These are phyloP conservation scores for Leucophenga montana DNA, from an alignment of 2,888 invertebrate genomes.

Conservation along the genomic window DNA sequence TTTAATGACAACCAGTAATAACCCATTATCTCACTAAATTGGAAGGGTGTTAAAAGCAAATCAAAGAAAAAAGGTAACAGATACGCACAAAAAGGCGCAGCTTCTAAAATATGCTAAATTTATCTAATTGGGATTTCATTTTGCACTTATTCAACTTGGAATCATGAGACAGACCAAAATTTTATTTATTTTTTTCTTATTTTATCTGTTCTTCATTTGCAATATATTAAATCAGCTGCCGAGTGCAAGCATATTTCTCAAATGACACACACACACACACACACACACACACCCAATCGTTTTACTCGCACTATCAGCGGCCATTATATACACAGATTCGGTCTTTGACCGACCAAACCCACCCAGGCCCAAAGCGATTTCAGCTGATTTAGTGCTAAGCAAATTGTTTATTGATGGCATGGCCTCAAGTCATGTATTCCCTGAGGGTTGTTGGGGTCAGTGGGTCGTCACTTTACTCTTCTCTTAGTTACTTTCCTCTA, in stretches of 20 bases:
- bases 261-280: neutral
- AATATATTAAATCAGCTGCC: too few relatives aligned
- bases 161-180: too few relatives aligned
- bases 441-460: too few relatives aligned
- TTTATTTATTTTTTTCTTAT: too few relatives aligned
- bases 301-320: neutral
- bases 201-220: too few relatives aligned
- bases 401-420: slow-evolving; percentile 28
- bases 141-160: neutral
- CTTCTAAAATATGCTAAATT: neutral
- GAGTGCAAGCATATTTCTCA: too few relatives aligned
- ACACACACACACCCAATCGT: neutral
- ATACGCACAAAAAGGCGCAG: neutral
- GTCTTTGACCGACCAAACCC: neutral
- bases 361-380: neutral
- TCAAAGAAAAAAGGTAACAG: too few relatives aligned
- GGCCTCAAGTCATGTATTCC: slow-evolving; percentile 17
- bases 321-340: neutral
- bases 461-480: too few relatives aligned
- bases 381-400: slow-evolving; percentile 26
- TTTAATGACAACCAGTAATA: too few relatives aligned
- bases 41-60: too few relatives aligned
- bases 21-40: too few relatives aligned
- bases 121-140: slow-evolving; percentile 15
- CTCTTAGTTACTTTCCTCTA: too few relatives aligned